Percentiles rank a stretch among this genome's conserved stretches.
These are phyloP conservation scores for Heliornis fulica DNA, from an alignment of 2,113 vertebrate species.

Conservation along the genomic window DNA sequence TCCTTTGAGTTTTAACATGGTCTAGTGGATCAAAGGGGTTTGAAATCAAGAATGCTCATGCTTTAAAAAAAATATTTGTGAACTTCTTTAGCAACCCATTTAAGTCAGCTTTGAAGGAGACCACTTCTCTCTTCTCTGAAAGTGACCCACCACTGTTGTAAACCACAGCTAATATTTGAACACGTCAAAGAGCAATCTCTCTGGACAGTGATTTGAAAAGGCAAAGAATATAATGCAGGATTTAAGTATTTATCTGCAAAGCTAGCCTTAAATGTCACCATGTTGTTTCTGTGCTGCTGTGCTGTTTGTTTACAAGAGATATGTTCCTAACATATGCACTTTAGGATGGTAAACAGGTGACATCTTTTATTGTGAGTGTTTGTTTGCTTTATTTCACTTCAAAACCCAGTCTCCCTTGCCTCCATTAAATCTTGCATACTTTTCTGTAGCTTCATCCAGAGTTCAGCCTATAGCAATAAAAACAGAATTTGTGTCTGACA, in stretches of 20 bases:
- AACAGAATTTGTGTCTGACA: neutral
- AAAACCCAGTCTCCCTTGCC: neutral
- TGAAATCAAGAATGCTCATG: neutral
- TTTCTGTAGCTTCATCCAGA: neutral
- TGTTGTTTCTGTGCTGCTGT: neutral
- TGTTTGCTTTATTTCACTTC: neutral
- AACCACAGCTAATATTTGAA: neutral
- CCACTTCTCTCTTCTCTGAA: neutral
- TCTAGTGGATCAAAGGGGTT: neutral
- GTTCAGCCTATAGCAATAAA: constrained; percentile 10
- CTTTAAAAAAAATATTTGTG: neutral
- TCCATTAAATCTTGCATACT: neutral
- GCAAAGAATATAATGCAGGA: neutral
- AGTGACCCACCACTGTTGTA: neutral
- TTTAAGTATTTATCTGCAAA: neutral
- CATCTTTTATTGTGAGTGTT: neutral
- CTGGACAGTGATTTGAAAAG: neutral
- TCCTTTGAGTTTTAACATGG: neutral
- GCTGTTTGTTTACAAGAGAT: neutral
- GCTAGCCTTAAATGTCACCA: neutral
- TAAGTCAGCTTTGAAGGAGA: neutral
- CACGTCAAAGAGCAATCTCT: neutral
- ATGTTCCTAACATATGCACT: neutral
- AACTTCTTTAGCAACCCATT: neutral
- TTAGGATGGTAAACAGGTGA: neutral